phyloP scores from a whole-genome alignment of 2,113 vertebrate species.

The Ceyx melanurus region DNA sequence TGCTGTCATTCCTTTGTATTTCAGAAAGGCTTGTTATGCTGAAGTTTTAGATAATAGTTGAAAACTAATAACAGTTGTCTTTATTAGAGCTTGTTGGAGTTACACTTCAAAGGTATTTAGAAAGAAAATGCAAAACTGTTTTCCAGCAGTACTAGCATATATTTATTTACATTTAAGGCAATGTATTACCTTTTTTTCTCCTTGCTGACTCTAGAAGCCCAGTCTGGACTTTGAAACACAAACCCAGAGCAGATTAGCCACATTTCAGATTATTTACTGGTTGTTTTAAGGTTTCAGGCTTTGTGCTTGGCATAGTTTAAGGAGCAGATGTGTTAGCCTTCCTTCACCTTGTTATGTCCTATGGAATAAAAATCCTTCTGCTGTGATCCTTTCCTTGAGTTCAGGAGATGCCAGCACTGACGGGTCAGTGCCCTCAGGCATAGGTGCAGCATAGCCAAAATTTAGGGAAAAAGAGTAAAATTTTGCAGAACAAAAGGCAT shows the following conservation, averaged over 20 bases:
- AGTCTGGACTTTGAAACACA: not conserved
- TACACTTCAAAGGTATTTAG: not conserved
- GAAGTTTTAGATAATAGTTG: not conserved
- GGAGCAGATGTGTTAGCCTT: not conserved
- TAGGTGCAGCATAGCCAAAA: not conserved
- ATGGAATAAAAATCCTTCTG: not conserved
- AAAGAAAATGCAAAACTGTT: not conserved
- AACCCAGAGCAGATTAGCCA: not conserved
- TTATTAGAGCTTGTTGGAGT: not conserved
- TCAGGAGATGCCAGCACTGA: not conserved
- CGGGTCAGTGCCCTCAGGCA: not conserved
- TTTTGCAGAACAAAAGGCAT: not conserved
- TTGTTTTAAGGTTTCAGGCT: not conserved
- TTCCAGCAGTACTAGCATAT: not conserved
- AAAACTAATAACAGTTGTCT: not conserved
- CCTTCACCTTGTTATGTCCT: not conserved
- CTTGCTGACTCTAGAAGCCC: not conserved
- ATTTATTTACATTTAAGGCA: not conserved
- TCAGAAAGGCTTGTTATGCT: not conserved
- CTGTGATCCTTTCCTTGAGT: not conserved
- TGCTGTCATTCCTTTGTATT: not conserved
- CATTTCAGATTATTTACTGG: not conserved
- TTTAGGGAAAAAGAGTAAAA: not conserved
- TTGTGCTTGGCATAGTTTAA: not conserved
- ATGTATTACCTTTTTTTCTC: not conserved